phyloP scores from a whole-genome alignment of 2,888 invertebrate genomes.

The Sussaba pulchella region DNA sequence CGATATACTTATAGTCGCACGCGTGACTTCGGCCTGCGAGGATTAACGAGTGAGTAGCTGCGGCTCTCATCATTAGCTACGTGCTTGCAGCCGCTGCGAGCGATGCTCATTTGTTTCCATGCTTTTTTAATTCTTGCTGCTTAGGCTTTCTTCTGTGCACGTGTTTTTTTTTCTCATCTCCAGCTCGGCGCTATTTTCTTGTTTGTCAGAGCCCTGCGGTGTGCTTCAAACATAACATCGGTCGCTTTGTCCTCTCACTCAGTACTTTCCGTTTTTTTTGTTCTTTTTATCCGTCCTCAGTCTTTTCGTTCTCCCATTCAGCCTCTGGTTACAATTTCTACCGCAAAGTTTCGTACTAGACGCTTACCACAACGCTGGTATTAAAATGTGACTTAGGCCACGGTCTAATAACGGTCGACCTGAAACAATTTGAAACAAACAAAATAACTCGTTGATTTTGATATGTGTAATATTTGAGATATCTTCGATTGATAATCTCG shows the following conservation, averaged over 20 bases:
- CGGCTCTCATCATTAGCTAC: constrained; percentile 44
- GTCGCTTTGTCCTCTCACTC: constrained; percentile 61
- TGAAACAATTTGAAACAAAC: no score
- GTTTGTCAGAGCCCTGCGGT: constrained; percentile 49
- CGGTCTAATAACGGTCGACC: constrained; percentile 37
- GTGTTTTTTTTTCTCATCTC: constrained; percentile 26
- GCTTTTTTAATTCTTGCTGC: constrained; percentile 72
- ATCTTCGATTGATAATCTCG: no score
- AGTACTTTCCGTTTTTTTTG: constrained; percentile 39
- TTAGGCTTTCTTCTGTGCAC: constrained; percentile 35
- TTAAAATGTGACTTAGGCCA: constrained; percentile 46
- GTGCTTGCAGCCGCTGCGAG: constrained; percentile 70
- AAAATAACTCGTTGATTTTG: no score
- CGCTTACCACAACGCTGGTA: constrained; percentile 13
- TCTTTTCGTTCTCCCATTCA: constrained; percentile 38
- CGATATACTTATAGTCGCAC: no score
- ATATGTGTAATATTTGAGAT: no score
- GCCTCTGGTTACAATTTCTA: constrained; percentile 45
- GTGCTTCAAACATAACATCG: constrained; percentile 45
- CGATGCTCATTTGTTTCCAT: constrained; percentile 78
- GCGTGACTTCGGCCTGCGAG: no score
- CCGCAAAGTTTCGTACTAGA: constrained; percentile 43
- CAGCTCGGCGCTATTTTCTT: constrained; percentile 7
- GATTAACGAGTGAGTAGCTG: constrained; percentile 47
- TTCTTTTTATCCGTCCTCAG: constrained; percentile 32